Evolutionary conservation across 1,140 invertebrate species (phyloP).

Genomic region (Geopemphigus sp.): DNA sequence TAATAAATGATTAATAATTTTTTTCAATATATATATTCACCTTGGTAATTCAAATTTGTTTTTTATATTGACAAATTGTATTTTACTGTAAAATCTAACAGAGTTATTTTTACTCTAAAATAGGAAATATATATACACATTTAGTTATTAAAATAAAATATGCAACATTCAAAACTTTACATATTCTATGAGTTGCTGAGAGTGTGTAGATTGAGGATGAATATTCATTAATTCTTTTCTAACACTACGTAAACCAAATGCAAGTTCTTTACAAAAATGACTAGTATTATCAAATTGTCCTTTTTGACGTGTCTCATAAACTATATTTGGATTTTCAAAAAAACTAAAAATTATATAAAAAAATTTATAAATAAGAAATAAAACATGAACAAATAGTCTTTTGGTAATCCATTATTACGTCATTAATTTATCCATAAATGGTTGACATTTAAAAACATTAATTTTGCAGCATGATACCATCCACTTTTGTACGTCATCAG

Average conservation of each 20-base stretch:
- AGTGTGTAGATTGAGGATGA: not conserved
- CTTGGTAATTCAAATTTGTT: conserved; percentile 38
- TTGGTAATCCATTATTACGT: conserved; percentile 5
- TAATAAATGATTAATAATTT: not conserved
- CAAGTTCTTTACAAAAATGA: conserved; percentile 32
- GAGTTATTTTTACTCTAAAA: conserved; percentile 6
- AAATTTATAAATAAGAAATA: no score
- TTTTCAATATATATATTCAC: conserved; percentile 10
- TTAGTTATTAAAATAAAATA: not conserved
- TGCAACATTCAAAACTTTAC: not conserved
- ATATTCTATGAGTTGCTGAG: conserved; percentile 13
- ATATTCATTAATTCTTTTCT: conserved; percentile 29
- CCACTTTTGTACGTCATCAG: conserved; percentile 29
- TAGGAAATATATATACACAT: not conserved
- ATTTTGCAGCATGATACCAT: conserved; percentile 23
- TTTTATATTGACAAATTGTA: conserved; percentile 7
- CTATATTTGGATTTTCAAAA: conserved; percentile 21
- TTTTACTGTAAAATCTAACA: not conserved
- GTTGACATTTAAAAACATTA: not conserved
- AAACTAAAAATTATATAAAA: conserved; percentile 42
- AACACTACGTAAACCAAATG: conserved; percentile 35
- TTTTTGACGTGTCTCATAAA: conserved; percentile 12
- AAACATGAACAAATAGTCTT: no score
- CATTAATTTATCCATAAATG: conserved; percentile 20
- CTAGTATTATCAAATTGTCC: conserved; percentile 22